Evolutionary conservation across 2,888 invertebrate genomes (phyloP).

Genomic region (Harpalus rufipes): DNA sequence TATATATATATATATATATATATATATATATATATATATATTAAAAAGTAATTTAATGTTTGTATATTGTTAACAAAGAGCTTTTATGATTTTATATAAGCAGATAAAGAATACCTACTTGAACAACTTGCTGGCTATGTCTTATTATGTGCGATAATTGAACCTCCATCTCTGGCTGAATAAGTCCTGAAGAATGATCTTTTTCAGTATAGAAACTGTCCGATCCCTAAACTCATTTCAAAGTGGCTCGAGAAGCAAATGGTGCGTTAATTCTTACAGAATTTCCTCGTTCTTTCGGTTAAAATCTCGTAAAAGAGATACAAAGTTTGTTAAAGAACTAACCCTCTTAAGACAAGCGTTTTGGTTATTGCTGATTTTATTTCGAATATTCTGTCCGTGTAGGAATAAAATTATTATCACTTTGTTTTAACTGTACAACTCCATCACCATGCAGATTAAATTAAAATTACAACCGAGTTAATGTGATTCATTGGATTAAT

Average conservation of each 20-base stretch:
- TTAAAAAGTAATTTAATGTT: no score
- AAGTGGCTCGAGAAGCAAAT: slow-evolving; percentile 52
- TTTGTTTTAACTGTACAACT: background rate
- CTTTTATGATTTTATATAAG: no score
- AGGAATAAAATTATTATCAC: slow-evolving; percentile 16
- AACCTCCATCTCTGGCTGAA: no score
- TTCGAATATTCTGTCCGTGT: slow-evolving; percentile 27
- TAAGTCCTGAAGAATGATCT: no score
- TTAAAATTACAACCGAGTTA: no score
- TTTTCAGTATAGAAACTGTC: slow-evolving; percentile 25
- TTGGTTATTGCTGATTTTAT: slow-evolving; percentile 46
- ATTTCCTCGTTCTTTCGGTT: slow-evolving; percentile 54
- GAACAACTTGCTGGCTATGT: no score
- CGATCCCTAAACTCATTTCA: slow-evolving; percentile 52
- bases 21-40: no score
- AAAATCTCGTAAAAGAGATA: slow-evolving; percentile 59
- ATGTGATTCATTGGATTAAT: no score
- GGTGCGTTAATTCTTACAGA: slow-evolving; percentile 55
- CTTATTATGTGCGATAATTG: no score
- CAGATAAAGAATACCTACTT: no score
- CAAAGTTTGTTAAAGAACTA: slow-evolving; percentile 56
- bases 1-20: no score
- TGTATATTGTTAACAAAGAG: no score
- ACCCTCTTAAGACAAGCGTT: slow-evolving; percentile 11
- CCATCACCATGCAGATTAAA: background rate